A percentile compares a stretch with the other conserved stretches of the same genome.
These are phyloP conservation scores for Scaptomyza graminum DNA, from an alignment of 1,140 invertebrate genomes.

Conservation along the genomic window DNA sequence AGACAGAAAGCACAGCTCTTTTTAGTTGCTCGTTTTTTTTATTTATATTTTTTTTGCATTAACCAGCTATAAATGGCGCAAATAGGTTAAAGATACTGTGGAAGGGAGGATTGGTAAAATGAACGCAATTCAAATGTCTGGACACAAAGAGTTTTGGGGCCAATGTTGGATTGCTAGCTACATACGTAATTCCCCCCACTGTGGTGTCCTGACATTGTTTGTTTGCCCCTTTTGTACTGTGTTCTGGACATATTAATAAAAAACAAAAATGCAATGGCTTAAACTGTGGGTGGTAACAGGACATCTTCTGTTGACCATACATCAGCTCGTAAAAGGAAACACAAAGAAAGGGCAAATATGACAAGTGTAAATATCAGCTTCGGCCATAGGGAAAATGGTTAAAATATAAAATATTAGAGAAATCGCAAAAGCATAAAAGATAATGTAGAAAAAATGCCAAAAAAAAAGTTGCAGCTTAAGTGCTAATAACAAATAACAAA, in stretches of 20 bases:
- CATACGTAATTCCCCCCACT: not conserved
- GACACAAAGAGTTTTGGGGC: slow-evolving; percentile 1
- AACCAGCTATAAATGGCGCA: not conserved
- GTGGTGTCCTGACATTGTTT: not conserved
- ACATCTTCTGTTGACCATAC: not conserved
- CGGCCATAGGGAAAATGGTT: not conserved
- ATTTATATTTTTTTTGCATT: not conserved
- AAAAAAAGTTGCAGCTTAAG: not conserved
- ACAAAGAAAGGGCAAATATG: slow-evolving; percentile 10
- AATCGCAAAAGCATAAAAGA: not conserved
- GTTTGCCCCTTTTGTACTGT: not conserved
- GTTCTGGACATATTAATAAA: slow-evolving; percentile 8
- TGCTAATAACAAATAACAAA: not conserved
- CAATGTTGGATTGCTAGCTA: not conserved
- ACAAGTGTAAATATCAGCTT: not conserved
- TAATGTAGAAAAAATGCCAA: not conserved
- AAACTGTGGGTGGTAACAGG: slow-evolving; percentile 11
- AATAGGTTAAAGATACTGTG: not conserved
- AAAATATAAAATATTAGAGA: not conserved
- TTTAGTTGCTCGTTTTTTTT: not conserved
- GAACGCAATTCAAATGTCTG: slow-evolving; percentile 11
- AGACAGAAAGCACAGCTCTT: not conserved
- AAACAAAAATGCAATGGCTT: slow-evolving; percentile 10
- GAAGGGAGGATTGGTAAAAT: not conserved
- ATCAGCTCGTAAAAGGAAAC: not conserved